Percentiles rank a stretch among this genome's conserved stretches.
phyloP scores from a whole-genome alignment of 1,140 invertebrate species.

The Latrodectus geometricus region DNA sequence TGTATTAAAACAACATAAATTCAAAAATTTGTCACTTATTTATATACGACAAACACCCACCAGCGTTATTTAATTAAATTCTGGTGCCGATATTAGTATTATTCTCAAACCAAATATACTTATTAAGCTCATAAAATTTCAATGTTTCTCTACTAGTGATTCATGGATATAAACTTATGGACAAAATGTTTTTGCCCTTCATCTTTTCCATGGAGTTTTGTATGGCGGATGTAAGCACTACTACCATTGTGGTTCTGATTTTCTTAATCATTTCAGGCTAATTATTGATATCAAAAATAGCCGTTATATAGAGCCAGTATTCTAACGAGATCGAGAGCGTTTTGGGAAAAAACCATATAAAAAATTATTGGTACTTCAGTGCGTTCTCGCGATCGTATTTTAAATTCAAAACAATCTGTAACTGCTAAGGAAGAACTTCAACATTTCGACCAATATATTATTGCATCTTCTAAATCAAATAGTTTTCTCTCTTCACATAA shows the following conservation, averaged over 20 bases:
- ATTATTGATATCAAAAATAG: constrained; percentile 26
- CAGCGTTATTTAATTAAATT: constrained; percentile 44
- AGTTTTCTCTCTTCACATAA: constrained; percentile 64
- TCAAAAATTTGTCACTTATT: constrained; percentile 33
- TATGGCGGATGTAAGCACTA: constrained; percentile 43
- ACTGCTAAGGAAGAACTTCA: constrained; percentile 50
- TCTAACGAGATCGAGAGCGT: background rate
- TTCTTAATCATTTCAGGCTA: no score
- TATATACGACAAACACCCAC: background rate
- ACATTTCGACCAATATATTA: constrained; percentile 28
- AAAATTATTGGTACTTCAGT: constrained; percentile 22
- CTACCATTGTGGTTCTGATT: constrained; percentile 63
- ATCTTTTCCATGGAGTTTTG: constrained; percentile 41
- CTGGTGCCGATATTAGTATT: constrained; percentile 33
- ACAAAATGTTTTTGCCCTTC: constrained; percentile 5
- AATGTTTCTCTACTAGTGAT: constrained; percentile 21
- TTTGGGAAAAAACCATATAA: background rate
- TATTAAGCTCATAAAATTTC: background rate
- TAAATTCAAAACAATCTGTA: background rate
- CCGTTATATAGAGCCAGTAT: constrained; percentile 13
- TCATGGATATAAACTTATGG: constrained; percentile 51
- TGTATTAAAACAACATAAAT: no score
- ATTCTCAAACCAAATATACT: constrained; percentile 12
- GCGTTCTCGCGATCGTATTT: background rate
- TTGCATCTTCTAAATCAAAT: constrained; percentile 59